Conservation (phyloP, 2,797 vertebrate species). For the Adelosebastes latens region DNA sequence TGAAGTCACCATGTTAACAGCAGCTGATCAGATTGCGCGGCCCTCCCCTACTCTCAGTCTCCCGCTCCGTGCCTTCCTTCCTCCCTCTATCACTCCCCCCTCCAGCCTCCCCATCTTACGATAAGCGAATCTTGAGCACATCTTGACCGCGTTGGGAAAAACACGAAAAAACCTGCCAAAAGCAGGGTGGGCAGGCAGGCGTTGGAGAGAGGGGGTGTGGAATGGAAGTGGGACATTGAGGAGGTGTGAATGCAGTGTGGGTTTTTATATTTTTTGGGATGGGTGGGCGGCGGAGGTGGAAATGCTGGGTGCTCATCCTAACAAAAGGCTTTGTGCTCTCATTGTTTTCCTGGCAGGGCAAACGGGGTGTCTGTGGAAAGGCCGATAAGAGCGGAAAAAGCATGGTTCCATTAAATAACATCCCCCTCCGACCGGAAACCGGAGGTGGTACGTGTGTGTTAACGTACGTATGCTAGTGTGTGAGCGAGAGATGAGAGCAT, state of each 20-base stretch:
- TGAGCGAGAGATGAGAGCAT: conserved; percentile 29
- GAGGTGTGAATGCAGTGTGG: conserved; percentile 46
- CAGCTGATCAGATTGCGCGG: conserved; percentile 51
- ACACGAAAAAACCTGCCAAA: conserved; percentile 25
- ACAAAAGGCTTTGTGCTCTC: conserved; percentile 69
- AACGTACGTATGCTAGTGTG: background rate
- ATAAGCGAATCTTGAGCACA: conserved; percentile 73
- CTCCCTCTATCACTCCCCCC: conserved; percentile 13
- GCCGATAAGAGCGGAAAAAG: conserved; percentile 65
- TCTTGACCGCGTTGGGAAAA: conserved; percentile 54
- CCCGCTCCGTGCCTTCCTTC: background rate
- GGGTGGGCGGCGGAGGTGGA: conserved; percentile 39
- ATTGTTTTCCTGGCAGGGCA: conserved; percentile 72
- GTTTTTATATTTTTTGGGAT: conserved; percentile 31
- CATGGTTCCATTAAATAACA: conserved; percentile 68
- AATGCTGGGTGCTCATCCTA: conserved; percentile 42
- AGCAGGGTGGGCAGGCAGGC: conserved; percentile 17
- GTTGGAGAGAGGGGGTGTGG: background rate
- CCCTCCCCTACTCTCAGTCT: conserved; percentile 12
- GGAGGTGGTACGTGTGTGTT: conserved; percentile 25
- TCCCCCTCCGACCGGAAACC: conserved; percentile 41
- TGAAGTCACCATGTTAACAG: conserved; percentile 66
- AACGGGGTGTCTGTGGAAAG: conserved; percentile 59
- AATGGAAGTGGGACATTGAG: conserved; percentile 34
- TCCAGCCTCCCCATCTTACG: conserved; percentile 12